phyloP scores from a whole-genome alignment of 2,797 vertebrate species.

The Urocyon cinereoargenteus region DNA sequence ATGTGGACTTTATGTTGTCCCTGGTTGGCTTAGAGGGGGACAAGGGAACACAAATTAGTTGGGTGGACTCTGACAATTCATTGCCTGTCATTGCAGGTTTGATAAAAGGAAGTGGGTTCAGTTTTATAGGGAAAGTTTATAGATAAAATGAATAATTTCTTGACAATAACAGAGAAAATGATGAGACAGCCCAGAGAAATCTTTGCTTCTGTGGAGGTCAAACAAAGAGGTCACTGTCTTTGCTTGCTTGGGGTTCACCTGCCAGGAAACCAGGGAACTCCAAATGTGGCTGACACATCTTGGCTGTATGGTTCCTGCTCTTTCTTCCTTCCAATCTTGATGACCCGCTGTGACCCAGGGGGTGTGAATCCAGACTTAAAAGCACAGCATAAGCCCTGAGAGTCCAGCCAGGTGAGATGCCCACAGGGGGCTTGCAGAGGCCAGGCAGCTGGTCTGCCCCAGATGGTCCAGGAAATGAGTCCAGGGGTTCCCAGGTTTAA shows the following conservation, averaged over 20 bases:
- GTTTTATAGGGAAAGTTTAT: neutral
- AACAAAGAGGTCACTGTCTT: neutral
- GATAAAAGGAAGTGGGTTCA: neutral
- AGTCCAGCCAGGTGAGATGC: neutral
- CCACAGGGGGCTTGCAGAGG: accelerated
- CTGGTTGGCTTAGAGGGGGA: neutral
- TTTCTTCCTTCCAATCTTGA: neutral
- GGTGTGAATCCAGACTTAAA: neutral
- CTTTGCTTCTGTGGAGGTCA: neutral
- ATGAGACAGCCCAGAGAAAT: neutral
- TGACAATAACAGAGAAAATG: neutral
- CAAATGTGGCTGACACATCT: accelerated
- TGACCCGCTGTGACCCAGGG: accelerated
- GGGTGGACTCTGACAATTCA: accelerated
- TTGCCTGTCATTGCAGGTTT: neutral
- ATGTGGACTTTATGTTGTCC: too few relatives aligned
- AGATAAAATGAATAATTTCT: neutral
- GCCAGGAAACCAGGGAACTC: accelerated
- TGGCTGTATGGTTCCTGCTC: too few relatives aligned
- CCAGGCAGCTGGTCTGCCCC: too few relatives aligned
- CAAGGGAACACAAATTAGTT: too few relatives aligned
- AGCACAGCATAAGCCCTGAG: accelerated
- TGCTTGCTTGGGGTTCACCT: neutral
- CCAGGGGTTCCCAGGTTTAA: too few relatives aligned
- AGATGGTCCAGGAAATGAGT: accelerated